Evolutionary conservation across 1,140 invertebrate genomes (phyloP).

Genomic region (Drosophila tani): DNA sequence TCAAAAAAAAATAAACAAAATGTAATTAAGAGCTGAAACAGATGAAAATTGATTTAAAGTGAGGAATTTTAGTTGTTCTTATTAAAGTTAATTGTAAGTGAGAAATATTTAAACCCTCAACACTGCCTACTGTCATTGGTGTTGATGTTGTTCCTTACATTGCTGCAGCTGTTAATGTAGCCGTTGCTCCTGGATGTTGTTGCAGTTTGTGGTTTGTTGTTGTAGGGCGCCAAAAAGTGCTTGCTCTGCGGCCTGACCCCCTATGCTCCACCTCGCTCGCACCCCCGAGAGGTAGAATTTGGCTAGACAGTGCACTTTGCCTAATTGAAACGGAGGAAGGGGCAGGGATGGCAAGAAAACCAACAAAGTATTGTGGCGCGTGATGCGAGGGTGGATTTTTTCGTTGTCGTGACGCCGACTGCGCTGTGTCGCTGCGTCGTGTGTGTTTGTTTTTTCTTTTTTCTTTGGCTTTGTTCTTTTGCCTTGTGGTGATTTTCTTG

Average conservation of each 20-base stretch:
- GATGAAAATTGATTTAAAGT: fast-evolving
- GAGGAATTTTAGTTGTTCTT: neutral
- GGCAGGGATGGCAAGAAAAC: slow-evolving; percentile 12
- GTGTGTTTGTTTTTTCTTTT: slow-evolving; percentile 23
- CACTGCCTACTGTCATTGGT: slow-evolving; percentile 10
- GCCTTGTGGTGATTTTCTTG: slow-evolving; percentile 75
- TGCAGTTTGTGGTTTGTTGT: slow-evolving; percentile 22
- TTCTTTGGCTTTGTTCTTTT: slow-evolving; percentile 68
- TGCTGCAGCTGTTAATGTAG: neutral
- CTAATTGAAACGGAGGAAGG: slow-evolving; percentile 33
- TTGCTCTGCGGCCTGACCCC: neutral
- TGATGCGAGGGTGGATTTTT: slow-evolving; percentile 52
- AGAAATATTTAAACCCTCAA: slow-evolving; percentile 1
- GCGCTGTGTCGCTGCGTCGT: slow-evolving; percentile 23
- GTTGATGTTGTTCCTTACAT: slow-evolving; percentile 1
- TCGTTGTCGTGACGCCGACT: slow-evolving; percentile 41
- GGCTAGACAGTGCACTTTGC: slow-evolving; percentile 41
- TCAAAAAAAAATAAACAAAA: neutral
- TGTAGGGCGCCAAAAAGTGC: slow-evolving; percentile 12
- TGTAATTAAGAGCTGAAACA: neutral
- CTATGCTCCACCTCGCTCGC: neutral
- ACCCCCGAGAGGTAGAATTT: neutral
- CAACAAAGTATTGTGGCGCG: slow-evolving; percentile 13
- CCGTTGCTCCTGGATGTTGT: neutral
- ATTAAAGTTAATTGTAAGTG: too few species aligned